Base-by-base conservation (phyloP, 2,888 invertebrate genomes). In the Eupsilia transversa region DNA sequence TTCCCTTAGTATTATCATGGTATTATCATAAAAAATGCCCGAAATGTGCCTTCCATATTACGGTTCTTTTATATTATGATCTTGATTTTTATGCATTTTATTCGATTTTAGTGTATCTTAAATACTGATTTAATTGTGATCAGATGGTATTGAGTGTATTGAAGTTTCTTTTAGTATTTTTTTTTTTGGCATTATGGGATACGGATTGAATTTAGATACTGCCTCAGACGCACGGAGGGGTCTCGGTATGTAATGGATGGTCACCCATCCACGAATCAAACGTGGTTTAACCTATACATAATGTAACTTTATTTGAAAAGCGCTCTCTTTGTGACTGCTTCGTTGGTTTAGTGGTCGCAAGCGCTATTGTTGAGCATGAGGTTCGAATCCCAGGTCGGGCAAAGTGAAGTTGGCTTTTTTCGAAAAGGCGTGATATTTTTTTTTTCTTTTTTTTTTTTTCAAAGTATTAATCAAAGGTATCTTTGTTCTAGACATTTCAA, bases 401-500 rank as follows among this genome's bases (percentile, higher is more conserved):
- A 41, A n/a, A n/a, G 41, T 41, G 41, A 3, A 3, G 12, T 41
- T 41, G 12, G 41, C 12, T 41, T 41, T 38, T 38, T 38, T 9
- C 9, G 10, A 38, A 38, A 9, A 38, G 38, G 38, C 9, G 38
- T 38, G 38, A 0, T 38, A 38, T 9, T 9, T 9, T 38, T 9
- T 38, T 38, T 1, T 38, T 38, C 2, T 41, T 41, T 10, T 10
- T 2, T 12, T 12, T 41, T 41, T 41, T 41, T 10, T 41, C 10
- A 41, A 41, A 12, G 38, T 12, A n/a, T n/a, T n/a, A n/a, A n/a
- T n/a, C n/a, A 20, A 7, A 20, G 3, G 0, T 7, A 12, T 52
- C 30, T 80, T 91, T 91, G 86, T 94, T 94, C 10, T 91, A 94
- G 94, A 77, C 68, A 64, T 74, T 49, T 75, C 78, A 91, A 93